Conservation (phyloP, 2,797 vertebrate species). For the Poecilia wingei region DNA sequence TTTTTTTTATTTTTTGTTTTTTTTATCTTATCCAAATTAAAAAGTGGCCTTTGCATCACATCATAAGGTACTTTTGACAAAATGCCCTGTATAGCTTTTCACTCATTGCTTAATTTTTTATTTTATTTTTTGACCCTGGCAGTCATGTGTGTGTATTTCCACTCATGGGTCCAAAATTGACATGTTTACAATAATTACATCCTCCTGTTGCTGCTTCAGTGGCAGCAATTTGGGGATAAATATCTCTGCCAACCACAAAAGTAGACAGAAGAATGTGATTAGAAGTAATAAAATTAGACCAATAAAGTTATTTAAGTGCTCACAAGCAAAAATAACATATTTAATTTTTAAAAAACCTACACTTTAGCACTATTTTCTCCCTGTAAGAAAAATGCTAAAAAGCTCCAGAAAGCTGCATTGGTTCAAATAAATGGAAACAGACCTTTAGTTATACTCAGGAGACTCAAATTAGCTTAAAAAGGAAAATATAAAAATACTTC, state of each 20-base stretch:
- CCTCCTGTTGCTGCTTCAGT: neutral
- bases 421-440: neutral
- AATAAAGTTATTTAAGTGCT: neutral
- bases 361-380: neutral
- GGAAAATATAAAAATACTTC: neutral
- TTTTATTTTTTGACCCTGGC: neutral
- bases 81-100: neutral
- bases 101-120: neutral
- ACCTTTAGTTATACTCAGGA: neutral
- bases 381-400: too few relatives aligned
- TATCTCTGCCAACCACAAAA: neutral
- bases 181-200: neutral
- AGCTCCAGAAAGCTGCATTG: neutral
- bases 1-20: neutral
- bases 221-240: neutral
- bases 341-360: neutral
- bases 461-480: neutral
- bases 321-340: neutral
- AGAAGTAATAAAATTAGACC: neutral
- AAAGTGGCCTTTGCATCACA: neutral
- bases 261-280: neutral
- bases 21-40: neutral
- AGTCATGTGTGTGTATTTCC: neutral
- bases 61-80: neutral
- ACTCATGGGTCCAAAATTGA: neutral